Evolutionary conservation across 1,140 invertebrate species (phyloP).

Genomic region (Vanessa atalanta): DNA sequence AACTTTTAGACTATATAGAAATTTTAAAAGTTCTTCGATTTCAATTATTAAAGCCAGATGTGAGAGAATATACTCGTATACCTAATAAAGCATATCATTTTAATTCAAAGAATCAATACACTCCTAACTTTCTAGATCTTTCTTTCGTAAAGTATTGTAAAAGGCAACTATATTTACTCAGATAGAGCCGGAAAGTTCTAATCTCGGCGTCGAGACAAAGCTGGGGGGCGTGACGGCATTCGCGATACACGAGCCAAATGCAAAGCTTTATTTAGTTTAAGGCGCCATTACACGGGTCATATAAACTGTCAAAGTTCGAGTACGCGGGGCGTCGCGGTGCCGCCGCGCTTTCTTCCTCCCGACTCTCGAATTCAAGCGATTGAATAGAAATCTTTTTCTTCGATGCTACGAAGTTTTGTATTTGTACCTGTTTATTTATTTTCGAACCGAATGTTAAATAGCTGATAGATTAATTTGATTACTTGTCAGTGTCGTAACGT

Average conservation of each 20-base stretch:
- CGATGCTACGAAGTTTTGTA: neutral
- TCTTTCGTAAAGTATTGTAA: slow-evolving; percentile 30
- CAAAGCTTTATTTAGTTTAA: slow-evolving; percentile 78
- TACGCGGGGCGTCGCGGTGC: slow-evolving; percentile 58
- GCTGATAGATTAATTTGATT: neutral
- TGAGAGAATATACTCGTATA: neutral
- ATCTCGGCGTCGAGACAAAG: slow-evolving; percentile 63
- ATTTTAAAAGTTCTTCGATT: neutral
- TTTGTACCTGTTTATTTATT: neutral
- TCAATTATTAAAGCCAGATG: neutral
- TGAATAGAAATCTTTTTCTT: slow-evolving; percentile 31
- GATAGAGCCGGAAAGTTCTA: slow-evolving; percentile 50
- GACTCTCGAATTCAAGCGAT: slow-evolving; percentile 32
- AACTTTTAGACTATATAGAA: neutral
- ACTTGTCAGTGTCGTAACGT: neutral
- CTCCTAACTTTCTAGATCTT: slow-evolving; percentile 15
- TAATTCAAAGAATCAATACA: slow-evolving; percentile 12
- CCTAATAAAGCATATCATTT: neutral
- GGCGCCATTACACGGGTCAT: slow-evolving; percentile 78
- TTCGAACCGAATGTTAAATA: neutral
- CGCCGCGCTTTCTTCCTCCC: slow-evolving; percentile 41
- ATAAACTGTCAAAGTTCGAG: slow-evolving; percentile 78
- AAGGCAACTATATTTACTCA: slow-evolving; percentile 33
- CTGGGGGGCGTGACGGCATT: slow-evolving; percentile 51
- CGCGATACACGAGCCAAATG: slow-evolving; percentile 67